Evolutionary conservation across 2,888 invertebrate species (phyloP).

Genomic region (Troides oblongomaculatus): DNA sequence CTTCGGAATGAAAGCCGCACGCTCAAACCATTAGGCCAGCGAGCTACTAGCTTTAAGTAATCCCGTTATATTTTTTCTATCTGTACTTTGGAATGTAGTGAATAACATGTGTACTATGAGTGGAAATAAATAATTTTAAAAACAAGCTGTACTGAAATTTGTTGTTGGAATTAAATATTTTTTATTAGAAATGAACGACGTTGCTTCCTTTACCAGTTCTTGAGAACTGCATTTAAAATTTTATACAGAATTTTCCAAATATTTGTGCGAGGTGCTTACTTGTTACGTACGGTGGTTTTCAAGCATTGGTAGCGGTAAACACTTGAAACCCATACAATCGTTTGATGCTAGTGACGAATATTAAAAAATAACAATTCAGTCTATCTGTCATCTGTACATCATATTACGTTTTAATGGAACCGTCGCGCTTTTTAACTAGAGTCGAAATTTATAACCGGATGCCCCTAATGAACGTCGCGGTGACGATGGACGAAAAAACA

Average conservation of each 20-base stretch:
- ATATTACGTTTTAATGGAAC: constrained; percentile 13
- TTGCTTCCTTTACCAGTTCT: background rate
- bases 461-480: constrained; percentile 29
- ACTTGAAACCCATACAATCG: too few relatives aligned
- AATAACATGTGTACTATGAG: too few relatives aligned
- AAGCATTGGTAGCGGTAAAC: background rate
- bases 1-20: too few relatives aligned
- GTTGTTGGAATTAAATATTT: background rate
- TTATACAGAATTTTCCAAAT: background rate
- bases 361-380: constrained; percentile 1
- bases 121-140: too few relatives aligned
- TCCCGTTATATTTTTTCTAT: too few relatives aligned
- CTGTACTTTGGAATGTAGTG: too few relatives aligned
- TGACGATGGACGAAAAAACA: constrained; percentile 25
- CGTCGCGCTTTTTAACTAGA: constrained; percentile 24
- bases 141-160: too few relatives aligned
- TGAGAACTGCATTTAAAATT: background rate
- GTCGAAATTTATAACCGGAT: constrained; percentile 29
- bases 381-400: constrained; percentile 14
- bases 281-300: background rate
- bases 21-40: too few relatives aligned
- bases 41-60: too few relatives aligned
- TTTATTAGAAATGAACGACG: background rate
- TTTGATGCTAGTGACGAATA: constrained; percentile 1
- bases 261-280: background rate